Base-by-base conservation (phyloP, 1,140 invertebrate species). In the Conus ventricosus region DNA sequence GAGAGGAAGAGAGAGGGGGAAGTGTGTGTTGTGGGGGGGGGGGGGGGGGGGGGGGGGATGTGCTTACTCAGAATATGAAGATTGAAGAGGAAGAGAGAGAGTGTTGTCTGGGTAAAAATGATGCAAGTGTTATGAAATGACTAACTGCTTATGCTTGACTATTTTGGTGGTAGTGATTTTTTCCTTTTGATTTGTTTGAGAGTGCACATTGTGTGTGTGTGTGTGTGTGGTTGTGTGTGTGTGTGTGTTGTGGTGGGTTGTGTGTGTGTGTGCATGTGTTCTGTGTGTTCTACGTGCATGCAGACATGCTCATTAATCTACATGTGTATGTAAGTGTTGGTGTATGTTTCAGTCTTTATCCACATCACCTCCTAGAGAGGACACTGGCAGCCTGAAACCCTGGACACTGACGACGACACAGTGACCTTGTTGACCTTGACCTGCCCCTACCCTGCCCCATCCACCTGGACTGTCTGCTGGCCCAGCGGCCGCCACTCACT, bases 401-500 rank as follows among this genome's bases (percentile, higher is more conserved):
- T 60, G 6, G 7, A 20, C 39, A 53, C 51, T 39, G 13, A 23
- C 54, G 55, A 84, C 10, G 54, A 10, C 11, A 5, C 23, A 7
- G 8, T 15, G 6, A 20, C 57, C 57, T 23, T 53, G 78, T 6
- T 10, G 25, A 25, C 82, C 57, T 55, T 25, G n/a, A 11, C 15
- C 51, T 55, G 5, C 23, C 80, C 8, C 4, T 51, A 7, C 10
- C 80, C 51, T 81, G 80, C n/a, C 23, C n/a, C 82, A 78, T 80
- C 54, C 27, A 55, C 75, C 75, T 87, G 17, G 51, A 51, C n/a
- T 13, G 5, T 17, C 25, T 88, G n/a, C 54, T 63, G 6, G 7
- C 81, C 3, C 60, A 57, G 8, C 91, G 20, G 84, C 85, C 2
- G 39, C 85, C 53, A 86, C 90, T 25, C 67, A 88, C 55, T 84